Base-by-base conservation (phyloP, 2,888 invertebrate species). In the Labia minor region DNA sequence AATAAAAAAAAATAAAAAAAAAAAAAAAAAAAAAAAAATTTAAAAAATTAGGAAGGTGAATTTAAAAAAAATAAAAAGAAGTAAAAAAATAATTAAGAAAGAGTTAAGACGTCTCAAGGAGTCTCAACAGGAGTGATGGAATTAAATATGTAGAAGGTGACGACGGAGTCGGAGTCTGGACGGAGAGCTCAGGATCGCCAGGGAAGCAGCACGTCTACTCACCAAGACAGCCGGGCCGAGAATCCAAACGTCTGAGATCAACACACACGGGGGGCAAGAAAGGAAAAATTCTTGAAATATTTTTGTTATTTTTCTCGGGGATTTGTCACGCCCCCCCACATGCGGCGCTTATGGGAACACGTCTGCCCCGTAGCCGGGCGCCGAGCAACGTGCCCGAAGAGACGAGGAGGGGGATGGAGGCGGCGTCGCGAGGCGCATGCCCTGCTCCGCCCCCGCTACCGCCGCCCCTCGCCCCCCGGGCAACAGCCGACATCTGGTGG, bases 191-290 rank as follows among this genome's bases (percentile, higher is more conserved):
- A 49, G 49, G 49, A 49, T 16, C 49, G 49, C 49, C 49, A 49
- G 49, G 49, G 49, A n/a, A 49, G 49, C 49, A 49, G 49, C 49
- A 49, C 49, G 49, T 49, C 49, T 49, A 49, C 49, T 49, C 49
- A 49, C 49, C 49, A 49, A 49, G 49, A 49, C 49, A 49, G 49
- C 49, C 49, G 49, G 49, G 49, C 49, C 49, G 49, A 49, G 49
- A 49, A 49, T 49, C 49, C 49, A 49, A 49, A 49, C 49, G 49
- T 49, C 49, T 49, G 8, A 49, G 49, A 49, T 49, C 49, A 49
- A 49, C 49, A 49, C 49, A 49, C 49, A 49, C 49, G n/a, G 49
- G 49, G 49, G n/a, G 49, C 49, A 49, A 49, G 49, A 49, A 49
- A 49, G 49, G 49, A 49, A 49, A 49, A 49, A 49, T 49, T 49